Base-by-base conservation (phyloP, 92 coral and sea anemone species). In the Scolanthus callimorphus region DNA sequence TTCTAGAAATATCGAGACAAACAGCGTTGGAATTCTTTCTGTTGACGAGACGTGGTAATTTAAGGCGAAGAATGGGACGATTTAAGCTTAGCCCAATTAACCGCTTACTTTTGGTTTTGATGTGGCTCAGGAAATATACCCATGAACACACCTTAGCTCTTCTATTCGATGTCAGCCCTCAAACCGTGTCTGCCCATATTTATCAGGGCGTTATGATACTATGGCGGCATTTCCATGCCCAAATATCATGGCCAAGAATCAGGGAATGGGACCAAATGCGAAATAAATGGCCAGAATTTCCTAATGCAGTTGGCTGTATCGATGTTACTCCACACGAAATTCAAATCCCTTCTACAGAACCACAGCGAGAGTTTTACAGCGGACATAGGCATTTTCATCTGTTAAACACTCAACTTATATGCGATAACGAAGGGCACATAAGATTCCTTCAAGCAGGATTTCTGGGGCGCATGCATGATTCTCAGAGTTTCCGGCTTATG, bases 231-330 rank as follows among this genome's bases (percentile, higher is more conserved):
- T 56, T 56, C 27, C 11, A 59, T 13, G 37, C 46, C 11, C 19
- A 17, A 38, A 50, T 67, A 17, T 29, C 49, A 15, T 67, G 55
- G 74, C 74, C 55, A 2, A 55, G 52, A 20, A 28, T 13, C 3
- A 22, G 37, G 29, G 62, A 66, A 30, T 54, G 63, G 64, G n/a
- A n/a, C n/a, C n/a, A n/a, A n/a, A n/a, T n/a, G n/a, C n/a, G n/a
- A n/a, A n/a, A n/a, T n/a, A n/a, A n/a, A 29, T 49, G 77, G 53
- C 57, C 39, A 13, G 59, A 59, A 22, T 69, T 69, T 21, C 76
- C 67, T 23, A 22, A 68, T 57, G 69, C 12, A 25, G 64, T 57
- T 19, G 67, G 75, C 17, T 19, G 38, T 29, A 68, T 68, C 25
- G 67, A 68, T 41, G 27, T 20, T 29, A 52, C 57, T 25, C 67